Percentiles rank a stretch among this genome's conserved stretches.
Evolutionary conservation across 2,888 invertebrate species (phyloP).

Genomic region (Leptinotarsa tumamoca): DNA sequence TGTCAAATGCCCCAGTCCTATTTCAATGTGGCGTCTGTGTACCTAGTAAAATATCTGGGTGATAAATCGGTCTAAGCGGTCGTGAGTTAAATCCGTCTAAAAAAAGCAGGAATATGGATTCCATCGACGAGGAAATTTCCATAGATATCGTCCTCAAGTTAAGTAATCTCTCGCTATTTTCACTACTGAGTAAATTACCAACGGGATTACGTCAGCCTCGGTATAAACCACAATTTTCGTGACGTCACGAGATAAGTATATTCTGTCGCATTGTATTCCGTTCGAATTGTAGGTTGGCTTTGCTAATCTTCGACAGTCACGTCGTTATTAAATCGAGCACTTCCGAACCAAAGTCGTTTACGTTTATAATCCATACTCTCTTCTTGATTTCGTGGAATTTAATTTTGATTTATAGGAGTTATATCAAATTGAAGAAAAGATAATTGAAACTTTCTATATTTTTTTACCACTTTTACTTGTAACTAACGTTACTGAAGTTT

Average conservation of each 20-base stretch:
- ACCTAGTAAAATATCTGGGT: not conserved
- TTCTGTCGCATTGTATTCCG: not conserved
- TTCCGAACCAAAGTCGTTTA: no score
- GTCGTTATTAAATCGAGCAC: conserved; percentile 6
- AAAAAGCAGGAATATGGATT: conserved; percentile 32
- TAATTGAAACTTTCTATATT: no score
- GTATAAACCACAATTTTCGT: conserved; percentile 24
- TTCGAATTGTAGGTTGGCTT: conserved; percentile 8
- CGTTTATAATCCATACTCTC: no score
- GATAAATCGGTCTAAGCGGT: not conserved
- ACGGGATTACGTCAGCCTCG: conserved; percentile 32
- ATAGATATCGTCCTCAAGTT: conserved; percentile 44
- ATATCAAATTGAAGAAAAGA: no score
- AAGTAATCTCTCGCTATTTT: conserved; percentile 31
- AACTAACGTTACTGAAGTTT: no score
- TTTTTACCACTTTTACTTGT: no score
- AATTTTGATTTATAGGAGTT: no score
- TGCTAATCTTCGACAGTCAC: not conserved
- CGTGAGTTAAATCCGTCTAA: not conserved
- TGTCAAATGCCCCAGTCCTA: conserved; percentile 15
- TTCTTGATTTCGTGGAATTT: no score
- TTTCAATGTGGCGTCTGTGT: not conserved
- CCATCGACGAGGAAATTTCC: conserved; percentile 41
- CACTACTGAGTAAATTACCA: conserved; percentile 14
- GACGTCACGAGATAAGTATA: conserved; percentile 32